phyloP scores from a whole-genome alignment of 2,113 vertebrate genomes.

The Lasiurus borealis region DNA sequence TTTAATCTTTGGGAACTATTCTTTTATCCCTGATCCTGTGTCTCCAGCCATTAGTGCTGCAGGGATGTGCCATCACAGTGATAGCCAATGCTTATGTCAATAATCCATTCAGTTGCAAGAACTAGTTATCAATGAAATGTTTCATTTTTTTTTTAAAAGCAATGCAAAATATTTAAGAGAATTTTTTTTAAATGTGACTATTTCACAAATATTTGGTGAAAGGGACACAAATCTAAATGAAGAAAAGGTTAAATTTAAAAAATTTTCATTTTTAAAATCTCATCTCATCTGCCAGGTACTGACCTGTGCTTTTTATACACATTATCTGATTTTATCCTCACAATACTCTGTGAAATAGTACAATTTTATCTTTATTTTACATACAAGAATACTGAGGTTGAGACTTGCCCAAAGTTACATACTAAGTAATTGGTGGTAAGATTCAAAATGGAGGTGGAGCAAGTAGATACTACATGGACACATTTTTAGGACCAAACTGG shows the following conservation, averaged over 20 bases:
- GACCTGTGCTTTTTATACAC: background rate
- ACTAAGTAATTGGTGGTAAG: background rate
- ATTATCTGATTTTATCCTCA: background rate
- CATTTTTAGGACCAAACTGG: no score
- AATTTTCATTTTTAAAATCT: background rate
- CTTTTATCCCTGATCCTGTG: background rate
- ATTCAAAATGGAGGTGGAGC: no score
- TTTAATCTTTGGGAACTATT: background rate
- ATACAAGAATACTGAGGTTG: background rate
- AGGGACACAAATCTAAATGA: background rate
- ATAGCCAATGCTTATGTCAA: background rate
- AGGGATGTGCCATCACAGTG: background rate
- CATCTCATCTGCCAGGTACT: background rate
- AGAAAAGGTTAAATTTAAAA: background rate
- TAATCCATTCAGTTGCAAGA: background rate
- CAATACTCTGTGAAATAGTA: background rate
- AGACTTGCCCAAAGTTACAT: background rate
- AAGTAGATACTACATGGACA: no score
- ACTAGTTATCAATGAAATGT: background rate
- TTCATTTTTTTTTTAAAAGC: background rate
- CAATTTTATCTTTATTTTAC: background rate
- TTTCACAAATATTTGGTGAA: conserved; percentile 28
- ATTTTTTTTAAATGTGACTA: background rate
- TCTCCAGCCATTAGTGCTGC: background rate
- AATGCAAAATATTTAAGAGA: background rate